phyloP scores from a whole-genome alignment of 2,113 vertebrate genomes.

The Sphaerodactylus townsendi region DNA sequence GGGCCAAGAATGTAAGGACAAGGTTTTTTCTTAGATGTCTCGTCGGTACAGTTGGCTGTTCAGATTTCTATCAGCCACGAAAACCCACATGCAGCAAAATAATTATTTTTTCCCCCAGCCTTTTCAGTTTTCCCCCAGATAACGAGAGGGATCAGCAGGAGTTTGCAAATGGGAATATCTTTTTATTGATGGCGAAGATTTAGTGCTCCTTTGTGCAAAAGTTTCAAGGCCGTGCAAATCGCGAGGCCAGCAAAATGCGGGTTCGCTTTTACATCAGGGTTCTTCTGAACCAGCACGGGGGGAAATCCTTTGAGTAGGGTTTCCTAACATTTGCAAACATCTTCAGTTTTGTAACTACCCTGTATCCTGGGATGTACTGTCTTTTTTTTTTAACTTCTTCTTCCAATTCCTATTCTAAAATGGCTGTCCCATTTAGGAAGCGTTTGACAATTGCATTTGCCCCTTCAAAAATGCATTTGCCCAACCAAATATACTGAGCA shows the following conservation, averaged over 20 bases:
- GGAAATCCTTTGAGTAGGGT: neutral
- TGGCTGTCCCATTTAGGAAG: too few relatives aligned
- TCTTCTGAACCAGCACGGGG: conserved; percentile 6
- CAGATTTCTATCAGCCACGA: conserved; percentile 64
- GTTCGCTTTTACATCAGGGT: conserved; percentile 24
- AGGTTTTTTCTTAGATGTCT: conserved; percentile 58
- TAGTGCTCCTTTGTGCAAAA: conserved; percentile 50
- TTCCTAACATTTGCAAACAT: neutral
- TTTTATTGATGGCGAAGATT: conserved; percentile 61
- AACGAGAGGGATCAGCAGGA: conserved; percentile 56
- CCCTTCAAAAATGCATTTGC: neutral
- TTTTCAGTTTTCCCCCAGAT: conserved; percentile 48
- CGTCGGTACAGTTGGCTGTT: conserved; percentile 52
- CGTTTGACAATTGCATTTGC: neutral
- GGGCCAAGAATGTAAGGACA: conserved; percentile 63
- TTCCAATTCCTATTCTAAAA: too few relatives aligned
- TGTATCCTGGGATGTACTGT: neutral
- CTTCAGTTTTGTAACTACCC: neutral
- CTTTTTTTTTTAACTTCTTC: neutral
- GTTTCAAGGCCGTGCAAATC: conserved; percentile 53
- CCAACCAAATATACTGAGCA: neutral
- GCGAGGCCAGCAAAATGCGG: conserved; percentile 23
- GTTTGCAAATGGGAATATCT: conserved; percentile 53
- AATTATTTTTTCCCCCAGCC: conserved; percentile 70
- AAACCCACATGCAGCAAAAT: conserved; percentile 65